phyloP scores from a whole-genome alignment of 2,113 vertebrate species.

The Sander lucioperca region DNA sequence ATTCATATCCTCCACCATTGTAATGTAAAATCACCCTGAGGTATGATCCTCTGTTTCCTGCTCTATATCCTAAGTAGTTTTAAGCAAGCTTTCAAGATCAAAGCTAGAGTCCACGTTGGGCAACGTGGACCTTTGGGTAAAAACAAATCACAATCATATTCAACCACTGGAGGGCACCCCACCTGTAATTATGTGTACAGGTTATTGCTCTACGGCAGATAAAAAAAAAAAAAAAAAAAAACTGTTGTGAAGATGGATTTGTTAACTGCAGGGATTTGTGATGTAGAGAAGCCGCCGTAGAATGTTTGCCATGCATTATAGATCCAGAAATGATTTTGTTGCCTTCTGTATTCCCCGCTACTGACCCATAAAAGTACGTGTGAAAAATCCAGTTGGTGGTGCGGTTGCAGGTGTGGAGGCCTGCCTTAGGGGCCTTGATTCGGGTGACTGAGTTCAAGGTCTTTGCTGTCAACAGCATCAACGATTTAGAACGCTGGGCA shows the following conservation, averaged over 20 bases:
- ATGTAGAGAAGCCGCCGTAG: background rate
- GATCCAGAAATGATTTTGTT: conserved; percentile 21
- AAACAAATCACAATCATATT: background rate
- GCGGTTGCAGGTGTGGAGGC: background rate
- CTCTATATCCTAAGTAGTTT: background rate
- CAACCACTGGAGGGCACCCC: background rate
- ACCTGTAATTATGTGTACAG: background rate
- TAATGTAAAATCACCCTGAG: background rate
- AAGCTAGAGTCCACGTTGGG: background rate
- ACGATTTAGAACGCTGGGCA: conserved; percentile 18
- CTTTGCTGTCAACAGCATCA: conserved; percentile 42
- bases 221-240: background rate
- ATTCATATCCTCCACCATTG: background rate
- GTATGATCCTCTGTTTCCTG: background rate
- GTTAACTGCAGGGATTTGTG: conserved; percentile 27
- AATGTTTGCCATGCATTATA: background rate
- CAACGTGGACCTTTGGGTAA: too few relatives aligned
- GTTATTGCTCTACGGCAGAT: background rate
- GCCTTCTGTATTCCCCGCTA: background rate
- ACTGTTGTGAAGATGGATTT: conserved; percentile 17
- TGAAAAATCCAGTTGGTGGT: conserved; percentile 30
- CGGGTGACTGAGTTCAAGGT: conserved; percentile 35
- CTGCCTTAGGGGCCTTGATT: conserved; percentile 16
- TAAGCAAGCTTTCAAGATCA: background rate
- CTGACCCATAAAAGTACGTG: conserved; percentile 21